Conservation (phyloP, 2,888 invertebrate species). For the Autographa gamma region DNA sequence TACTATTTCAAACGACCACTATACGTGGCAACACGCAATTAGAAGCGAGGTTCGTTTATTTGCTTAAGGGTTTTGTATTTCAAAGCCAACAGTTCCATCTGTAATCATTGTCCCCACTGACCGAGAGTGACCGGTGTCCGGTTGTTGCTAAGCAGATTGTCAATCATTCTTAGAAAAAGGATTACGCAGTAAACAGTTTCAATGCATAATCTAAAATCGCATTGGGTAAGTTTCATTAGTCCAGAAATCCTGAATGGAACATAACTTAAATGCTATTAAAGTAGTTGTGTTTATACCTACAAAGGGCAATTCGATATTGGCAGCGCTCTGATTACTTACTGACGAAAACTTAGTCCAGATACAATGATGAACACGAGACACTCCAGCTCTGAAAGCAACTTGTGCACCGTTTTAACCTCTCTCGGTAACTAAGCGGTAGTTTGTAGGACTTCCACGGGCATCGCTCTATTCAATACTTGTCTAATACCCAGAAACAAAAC, state of each 20-base stretch:
- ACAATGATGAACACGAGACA: conserved; percentile 63
- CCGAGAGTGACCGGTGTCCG: conserved; percentile 78
- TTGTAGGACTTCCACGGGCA: conserved; percentile 70
- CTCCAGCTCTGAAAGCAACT: conserved; percentile 66
- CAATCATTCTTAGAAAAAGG: conserved; percentile 50
- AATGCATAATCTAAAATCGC: background rate
- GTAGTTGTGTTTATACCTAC: background rate
- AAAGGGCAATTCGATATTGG: conserved; percentile 46
- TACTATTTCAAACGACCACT: conserved; percentile 50
- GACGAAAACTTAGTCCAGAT: conserved; percentile 63
- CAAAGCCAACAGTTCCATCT: conserved; percentile 81
- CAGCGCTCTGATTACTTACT: conserved; percentile 43
- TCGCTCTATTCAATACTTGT: conserved; percentile 33
- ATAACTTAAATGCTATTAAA: background rate
- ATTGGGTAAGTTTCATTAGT: background rate
- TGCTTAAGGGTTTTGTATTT: conserved; percentile 77
- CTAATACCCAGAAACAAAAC: conserved; percentile 24
- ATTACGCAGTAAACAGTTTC: conserved; percentile 7
- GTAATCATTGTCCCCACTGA: conserved; percentile 81
- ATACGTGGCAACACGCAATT: conserved; percentile 52
- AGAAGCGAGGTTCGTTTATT: conserved; percentile 62
- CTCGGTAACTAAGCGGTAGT: conserved; percentile 67
- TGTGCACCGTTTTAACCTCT: conserved; percentile 58
- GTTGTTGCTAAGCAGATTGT: conserved; percentile 69
- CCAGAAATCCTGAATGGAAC: background rate